Conservation (phyloP, 37 sponge, comb jelly and placozoan species). For the Eunapius fragilis region DNA sequence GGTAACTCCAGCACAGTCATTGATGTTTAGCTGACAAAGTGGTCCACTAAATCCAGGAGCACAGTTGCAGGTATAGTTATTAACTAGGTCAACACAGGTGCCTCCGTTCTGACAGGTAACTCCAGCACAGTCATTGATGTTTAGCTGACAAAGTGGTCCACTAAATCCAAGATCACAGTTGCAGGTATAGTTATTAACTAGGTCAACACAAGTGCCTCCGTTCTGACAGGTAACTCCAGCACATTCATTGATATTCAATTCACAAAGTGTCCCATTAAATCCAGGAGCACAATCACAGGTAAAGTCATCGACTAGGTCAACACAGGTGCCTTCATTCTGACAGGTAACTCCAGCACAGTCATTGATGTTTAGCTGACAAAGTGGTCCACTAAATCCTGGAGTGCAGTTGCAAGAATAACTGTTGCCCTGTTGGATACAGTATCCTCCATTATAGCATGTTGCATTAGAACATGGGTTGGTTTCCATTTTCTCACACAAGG, state of each 20-base stretch:
- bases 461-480: not conserved
- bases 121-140: conserved; percentile 46
- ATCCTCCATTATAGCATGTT: conserved; percentile 65
- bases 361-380: conserved; percentile 43
- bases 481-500: conserved; percentile 34
- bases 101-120: conserved; percentile 59
- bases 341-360: conserved; percentile 45
- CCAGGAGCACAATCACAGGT: conserved; percentile 44
- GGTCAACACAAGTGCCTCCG: conserved; percentile 42
- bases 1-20: conserved; percentile 43
- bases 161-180: conserved; percentile 44
- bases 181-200: conserved; percentile 28
- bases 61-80: conserved; percentile 37
- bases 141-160: conserved; percentile 45
- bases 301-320: conserved; percentile 43
- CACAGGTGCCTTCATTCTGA: conserved; percentile 26
- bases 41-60: conserved; percentile 55
- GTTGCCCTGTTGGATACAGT: conserved; percentile 30
- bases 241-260: conserved; percentile 67
- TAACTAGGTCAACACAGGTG: conserved; percentile 40
- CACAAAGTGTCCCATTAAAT: conserved; percentile 46
- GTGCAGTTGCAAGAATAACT: conserved; percentile 34
- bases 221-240: conserved; percentile 40
- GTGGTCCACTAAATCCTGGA: conserved; percentile 29
- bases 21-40: conserved; percentile 50